Evolutionary conservation across 92 coral and sea anemone species (phyloP).

Genomic region (Actinostola sp.): DNA sequence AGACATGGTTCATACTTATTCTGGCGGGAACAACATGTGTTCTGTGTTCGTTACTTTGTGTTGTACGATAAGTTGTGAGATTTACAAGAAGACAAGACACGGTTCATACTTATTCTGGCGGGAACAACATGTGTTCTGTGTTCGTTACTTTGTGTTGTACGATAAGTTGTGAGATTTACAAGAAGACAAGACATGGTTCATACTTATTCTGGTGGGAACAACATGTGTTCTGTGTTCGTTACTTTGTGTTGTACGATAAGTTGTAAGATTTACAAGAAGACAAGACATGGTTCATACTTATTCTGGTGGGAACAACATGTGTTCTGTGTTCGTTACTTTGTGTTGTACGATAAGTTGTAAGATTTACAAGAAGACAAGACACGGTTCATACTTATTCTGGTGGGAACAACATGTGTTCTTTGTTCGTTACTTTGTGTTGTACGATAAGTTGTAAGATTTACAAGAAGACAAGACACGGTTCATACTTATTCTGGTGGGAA

Average conservation of each 20-base stretch:
- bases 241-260: slow-evolving; percentile 10
- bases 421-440: slow-evolving; percentile 34
- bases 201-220: slow-evolving; percentile 70
- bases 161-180: no score
- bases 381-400: slow-evolving; percentile 64
- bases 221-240: slow-evolving; percentile 50
- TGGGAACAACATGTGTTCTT: slow-evolving; percentile 54
- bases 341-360: slow-evolving; percentile 13
- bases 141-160: slow-evolving; percentile 34
- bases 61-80: no score
- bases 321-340: slow-evolving; percentile 42
- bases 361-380: background rate
- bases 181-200: slow-evolving; percentile 17
- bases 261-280: no score
- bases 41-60: slow-evolving; percentile 33
- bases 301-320: slow-evolving; percentile 60
- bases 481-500: no score
- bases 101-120: slow-evolving; percentile 68
- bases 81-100: background rate
- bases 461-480: background rate
- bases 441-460: no score
- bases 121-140: slow-evolving; percentile 50
- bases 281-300: slow-evolving; percentile 49
- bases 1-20: slow-evolving; percentile 53
- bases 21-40: slow-evolving; percentile 64